Evolutionary conservation across 2,888 invertebrate species (phyloP).

Genomic region (Allolobophora icterica): DNA sequence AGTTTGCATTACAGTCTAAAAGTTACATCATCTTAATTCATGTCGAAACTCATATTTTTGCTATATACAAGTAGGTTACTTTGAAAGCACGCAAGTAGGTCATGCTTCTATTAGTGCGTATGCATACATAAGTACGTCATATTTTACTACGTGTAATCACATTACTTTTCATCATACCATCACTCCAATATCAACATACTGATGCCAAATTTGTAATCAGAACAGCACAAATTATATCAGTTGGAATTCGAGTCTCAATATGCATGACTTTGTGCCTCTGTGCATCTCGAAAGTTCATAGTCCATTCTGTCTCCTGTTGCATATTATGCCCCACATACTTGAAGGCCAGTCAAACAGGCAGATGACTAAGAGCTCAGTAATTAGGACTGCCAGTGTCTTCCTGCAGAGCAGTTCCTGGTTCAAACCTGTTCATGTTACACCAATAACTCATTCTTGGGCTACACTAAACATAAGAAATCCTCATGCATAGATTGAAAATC

Average conservation of each 20-base stretch:
- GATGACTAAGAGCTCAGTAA: not conserved
- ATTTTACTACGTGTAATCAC: not conserved
- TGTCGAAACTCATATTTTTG: not conserved
- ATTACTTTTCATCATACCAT: not conserved
- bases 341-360: not conserved
- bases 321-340: not conserved
- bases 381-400: not conserved
- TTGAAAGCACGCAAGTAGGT: not conserved
- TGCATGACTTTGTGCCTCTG: not conserved
- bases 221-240: not conserved
- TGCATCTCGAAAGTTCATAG: not conserved
- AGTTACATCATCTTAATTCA: not conserved
- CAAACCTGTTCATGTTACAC: not conserved
- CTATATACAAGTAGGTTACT: not conserved
- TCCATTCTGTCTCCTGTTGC: not conserved
- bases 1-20: not conserved
- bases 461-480: not conserved
- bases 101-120: not conserved
- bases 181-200: not conserved
- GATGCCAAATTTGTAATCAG: not conserved
- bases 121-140: not conserved
- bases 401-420: not conserved
- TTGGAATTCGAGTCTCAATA: not conserved
- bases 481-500: not conserved
- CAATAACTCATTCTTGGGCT: not conserved